Percentiles rank a stretch among this genome's conserved stretches.
Evolutionary conservation across 2,797 vertebrate genomes (phyloP).

Genomic region (Chaetophractus vellerosus): DNA sequence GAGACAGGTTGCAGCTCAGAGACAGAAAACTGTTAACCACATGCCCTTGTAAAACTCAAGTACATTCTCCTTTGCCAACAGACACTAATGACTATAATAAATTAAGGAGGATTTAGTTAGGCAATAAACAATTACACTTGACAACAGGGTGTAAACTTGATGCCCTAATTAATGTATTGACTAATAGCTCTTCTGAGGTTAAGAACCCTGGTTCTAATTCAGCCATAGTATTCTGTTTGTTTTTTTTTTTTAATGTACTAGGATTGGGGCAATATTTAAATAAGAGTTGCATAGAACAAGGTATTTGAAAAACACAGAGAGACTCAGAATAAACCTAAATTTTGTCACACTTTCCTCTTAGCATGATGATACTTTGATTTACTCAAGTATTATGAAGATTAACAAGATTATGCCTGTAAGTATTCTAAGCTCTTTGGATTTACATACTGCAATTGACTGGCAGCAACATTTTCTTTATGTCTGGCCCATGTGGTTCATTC

Average conservation of each 20-base stretch:
- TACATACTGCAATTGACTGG: constrained; percentile 72
- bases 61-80: constrained; percentile 71
- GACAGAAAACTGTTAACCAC: constrained; percentile 68
- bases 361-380: constrained; percentile 70
- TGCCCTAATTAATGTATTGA: constrained; percentile 75
- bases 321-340: constrained; percentile 18
- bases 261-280: constrained; percentile 30
- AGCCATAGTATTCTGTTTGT: not conserved
- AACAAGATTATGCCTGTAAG: constrained; percentile 74
- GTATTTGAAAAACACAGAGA: constrained; percentile 54
- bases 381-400: constrained; percentile 75
- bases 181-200: constrained; percentile 71
- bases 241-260: not conserved
- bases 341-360: constrained; percentile 61
- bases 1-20: constrained; percentile 53
- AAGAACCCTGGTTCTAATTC: constrained; percentile 55
- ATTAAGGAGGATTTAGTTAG: constrained; percentile 79
- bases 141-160: constrained; percentile 78
- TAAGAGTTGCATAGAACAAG: constrained; percentile 5
- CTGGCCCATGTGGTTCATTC: constrained; percentile 57
- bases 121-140: constrained; percentile 80
- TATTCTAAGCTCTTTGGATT: constrained; percentile 79
- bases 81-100: constrained; percentile 83
- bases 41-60: constrained; percentile 72
- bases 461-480: constrained; percentile 72